Evolutionary conservation across 2,113 vertebrate species (phyloP).

Genomic region (Sorex araneus): DNA sequence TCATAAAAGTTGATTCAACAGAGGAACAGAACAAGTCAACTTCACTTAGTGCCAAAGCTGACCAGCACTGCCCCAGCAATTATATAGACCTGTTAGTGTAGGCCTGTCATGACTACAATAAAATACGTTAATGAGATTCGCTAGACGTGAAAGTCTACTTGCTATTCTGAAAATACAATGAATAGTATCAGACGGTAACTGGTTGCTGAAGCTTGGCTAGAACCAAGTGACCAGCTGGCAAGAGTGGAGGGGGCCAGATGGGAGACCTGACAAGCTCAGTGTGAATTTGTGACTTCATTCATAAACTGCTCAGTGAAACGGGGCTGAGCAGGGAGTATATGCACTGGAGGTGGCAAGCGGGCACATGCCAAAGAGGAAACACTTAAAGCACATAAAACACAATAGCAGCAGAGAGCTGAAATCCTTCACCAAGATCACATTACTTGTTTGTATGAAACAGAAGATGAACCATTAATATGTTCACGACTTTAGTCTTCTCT

Average conservation of each 20-base stretch:
- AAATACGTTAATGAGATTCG: too few relatives aligned
- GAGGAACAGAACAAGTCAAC: background rate
- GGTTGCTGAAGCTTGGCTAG: background rate
- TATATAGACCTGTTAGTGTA: background rate
- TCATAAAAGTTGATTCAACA: background rate
- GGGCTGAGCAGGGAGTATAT: background rate
- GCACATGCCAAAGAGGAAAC: conserved; percentile 15
- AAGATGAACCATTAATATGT: background rate
- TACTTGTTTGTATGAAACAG: conserved; percentile 29
- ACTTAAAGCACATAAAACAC: conserved; percentile 12
- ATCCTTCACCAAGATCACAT: background rate
- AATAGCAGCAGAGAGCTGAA: background rate
- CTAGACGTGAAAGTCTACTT: background rate
- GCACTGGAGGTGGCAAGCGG: background rate
- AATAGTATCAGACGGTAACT: background rate
- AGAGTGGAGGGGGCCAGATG: background rate
- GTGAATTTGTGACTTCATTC: conserved; percentile 40
- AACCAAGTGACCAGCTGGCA: background rate
- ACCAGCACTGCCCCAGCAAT: background rate
- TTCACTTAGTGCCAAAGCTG: background rate
- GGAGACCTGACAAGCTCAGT: background rate
- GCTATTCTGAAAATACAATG: background rate
- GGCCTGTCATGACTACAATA: too few relatives aligned
- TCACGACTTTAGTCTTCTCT: conserved; percentile 46
- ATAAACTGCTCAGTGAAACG: background rate